Conservation (phyloP, 2,888 invertebrate genomes). For the Priocnemis perturbator region DNA sequence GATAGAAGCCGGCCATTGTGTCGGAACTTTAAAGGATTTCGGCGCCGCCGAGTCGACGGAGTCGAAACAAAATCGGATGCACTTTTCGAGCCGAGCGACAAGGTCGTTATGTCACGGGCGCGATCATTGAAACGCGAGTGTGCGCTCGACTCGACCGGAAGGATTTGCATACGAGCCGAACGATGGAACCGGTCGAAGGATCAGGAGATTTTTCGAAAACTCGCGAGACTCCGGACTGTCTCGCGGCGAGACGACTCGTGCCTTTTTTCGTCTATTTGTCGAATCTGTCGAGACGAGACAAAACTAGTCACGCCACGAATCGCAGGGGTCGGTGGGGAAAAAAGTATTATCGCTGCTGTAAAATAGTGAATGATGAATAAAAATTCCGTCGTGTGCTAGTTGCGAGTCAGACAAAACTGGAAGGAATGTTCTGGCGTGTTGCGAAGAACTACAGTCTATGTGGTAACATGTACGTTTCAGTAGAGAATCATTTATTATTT, state of each 20-base stretch:
- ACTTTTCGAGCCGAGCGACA: conserved; percentile 32
- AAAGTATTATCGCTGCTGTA: no score
- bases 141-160: neutral
- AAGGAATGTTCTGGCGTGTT: no score
- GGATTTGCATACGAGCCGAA: conserved; percentile 8
- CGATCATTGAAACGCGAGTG: conserved; percentile 28
- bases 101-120: conserved; percentile 49
- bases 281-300: neutral
- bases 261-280: no score
- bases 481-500: no score
- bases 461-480: no score
- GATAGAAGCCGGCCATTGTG: conserved; percentile 31
- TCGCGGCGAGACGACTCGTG: neutral
- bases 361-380: no score
- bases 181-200: neutral
- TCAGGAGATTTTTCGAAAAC: conserved; percentile 1
- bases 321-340: no score
- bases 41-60: conserved; percentile 11
- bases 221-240: conserved; percentile 4
- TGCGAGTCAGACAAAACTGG: no score
- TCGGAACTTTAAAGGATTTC: conserved; percentile 10
- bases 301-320: neutral
- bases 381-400: no score
- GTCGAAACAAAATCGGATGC: conserved; percentile 46
- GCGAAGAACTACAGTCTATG: no score